Evolutionary conservation across 2,113 vertebrate genomes (phyloP).

Genomic region (Otus sunia): DNA sequence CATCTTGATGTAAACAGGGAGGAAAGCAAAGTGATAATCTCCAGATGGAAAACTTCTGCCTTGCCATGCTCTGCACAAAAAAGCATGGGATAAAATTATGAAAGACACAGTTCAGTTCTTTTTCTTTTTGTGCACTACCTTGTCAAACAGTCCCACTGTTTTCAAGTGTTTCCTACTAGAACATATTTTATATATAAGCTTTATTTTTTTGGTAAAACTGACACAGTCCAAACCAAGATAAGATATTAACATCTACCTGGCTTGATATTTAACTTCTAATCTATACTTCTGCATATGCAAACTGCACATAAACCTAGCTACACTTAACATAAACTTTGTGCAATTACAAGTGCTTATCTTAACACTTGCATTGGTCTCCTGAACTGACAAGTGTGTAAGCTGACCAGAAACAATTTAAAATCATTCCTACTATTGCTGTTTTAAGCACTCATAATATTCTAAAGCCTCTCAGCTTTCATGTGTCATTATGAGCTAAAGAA

Average conservation of each 20-base stretch:
- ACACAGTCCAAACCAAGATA: not conserved
- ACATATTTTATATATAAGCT: not conserved
- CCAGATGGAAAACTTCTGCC: slow-evolving; percentile 67
- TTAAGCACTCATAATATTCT: not conserved
- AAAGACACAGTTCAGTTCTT: not conserved
- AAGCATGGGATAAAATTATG: not conserved
- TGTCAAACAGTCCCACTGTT: not conserved
- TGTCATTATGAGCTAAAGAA: not conserved
- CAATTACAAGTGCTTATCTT: not conserved
- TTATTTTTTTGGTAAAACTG: not conserved
- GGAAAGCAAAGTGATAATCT: slow-evolving; percentile 73
- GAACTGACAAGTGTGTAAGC: not conserved
- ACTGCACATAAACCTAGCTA: not conserved
- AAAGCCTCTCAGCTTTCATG: not conserved
- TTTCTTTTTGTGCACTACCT: not conserved
- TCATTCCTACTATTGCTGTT: not conserved
- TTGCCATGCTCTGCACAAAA: slow-evolving; percentile 66
- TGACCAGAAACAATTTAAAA: not conserved
- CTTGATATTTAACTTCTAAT: not conserved
- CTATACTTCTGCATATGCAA: not conserved
- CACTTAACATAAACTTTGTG: not conserved
- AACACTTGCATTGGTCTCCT: not conserved
- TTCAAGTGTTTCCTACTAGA: not conserved
- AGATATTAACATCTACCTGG: not conserved
- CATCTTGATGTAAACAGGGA: slow-evolving; percentile 68